Evolutionary conservation across 2,888 invertebrate species (phyloP).

Genomic region (Trachelus troglodyta): DNA sequence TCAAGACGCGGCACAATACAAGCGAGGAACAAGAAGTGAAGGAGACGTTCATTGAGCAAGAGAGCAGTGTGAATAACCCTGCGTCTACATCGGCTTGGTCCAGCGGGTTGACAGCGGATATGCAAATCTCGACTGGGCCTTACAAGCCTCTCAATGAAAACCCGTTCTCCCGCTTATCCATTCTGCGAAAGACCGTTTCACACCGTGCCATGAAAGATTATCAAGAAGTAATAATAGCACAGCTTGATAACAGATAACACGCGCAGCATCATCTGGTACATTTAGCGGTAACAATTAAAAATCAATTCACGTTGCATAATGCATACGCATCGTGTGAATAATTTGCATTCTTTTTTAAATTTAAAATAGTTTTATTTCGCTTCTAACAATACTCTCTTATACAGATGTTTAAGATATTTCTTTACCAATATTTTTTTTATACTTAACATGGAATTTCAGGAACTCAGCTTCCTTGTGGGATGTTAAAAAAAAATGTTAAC

Average conservation of each 20-base stretch:
- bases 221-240: slow-evolving; percentile 12
- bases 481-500: too few relatives aligned
- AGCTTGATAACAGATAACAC: slow-evolving; percentile 12
- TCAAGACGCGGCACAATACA: neutral
- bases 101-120: slow-evolving; percentile 52
- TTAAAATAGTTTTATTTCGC: neutral
- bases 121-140: slow-evolving; percentile 46
- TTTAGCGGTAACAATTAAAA: neutral
- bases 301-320: neutral
- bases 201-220: slow-evolving; percentile 1
- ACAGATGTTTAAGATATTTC: neutral
- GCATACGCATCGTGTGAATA: neutral
- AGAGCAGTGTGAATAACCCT: slow-evolving; percentile 22
- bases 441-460: neutral
- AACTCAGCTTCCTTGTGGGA: too few relatives aligned
- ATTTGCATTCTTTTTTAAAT: neutral
- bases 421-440: neutral
- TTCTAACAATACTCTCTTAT: too few relatives aligned
- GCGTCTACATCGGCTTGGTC: slow-evolving; percentile 38
- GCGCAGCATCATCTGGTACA: neutral
- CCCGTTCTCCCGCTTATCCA: slow-evolving; percentile 34
- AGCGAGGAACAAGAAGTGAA: neutral
- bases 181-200: slow-evolving; percentile 15
- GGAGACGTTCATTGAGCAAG: neutral
- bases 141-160: slow-evolving; percentile 34